Percentiles rank a stretch among this genome's conserved stretches.
phyloP scores from a whole-genome alignment of 2,888 invertebrate species.

The Fragum whitleyi region DNA sequence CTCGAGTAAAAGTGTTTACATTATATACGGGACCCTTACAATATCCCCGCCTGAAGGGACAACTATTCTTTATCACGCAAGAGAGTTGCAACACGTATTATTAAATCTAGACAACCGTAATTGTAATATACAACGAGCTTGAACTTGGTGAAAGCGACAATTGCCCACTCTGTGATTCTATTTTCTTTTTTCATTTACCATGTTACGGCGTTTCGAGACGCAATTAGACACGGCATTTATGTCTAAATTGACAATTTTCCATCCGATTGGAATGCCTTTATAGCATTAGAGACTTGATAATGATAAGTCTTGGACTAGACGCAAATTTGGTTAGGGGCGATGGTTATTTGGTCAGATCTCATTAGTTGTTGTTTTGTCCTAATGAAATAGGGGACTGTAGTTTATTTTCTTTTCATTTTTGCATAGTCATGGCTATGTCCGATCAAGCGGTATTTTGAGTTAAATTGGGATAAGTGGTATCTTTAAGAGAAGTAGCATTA shows the following conservation, averaged over 20 bases:
- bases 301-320: constrained; percentile 22
- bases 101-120: constrained; percentile 4
- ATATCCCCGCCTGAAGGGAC: neutral
- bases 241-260: constrained; percentile 65
- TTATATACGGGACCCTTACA: neutral
- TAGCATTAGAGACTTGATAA: constrained; percentile 22
- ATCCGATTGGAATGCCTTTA: constrained; percentile 47
- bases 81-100: constrained; percentile 7
- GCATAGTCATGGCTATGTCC: neutral
- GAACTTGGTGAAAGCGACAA: neutral
- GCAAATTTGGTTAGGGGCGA: constrained; percentile 15
- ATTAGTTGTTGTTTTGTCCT: constrained; percentile 12
- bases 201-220: constrained; percentile 55
- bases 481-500: too few relatives aligned
- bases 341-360: constrained; percentile 6
- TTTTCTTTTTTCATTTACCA: constrained; percentile 57
- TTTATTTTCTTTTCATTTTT: neutral
- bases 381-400: constrained; percentile 16
- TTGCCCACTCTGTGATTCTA: constrained; percentile 44
- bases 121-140: constrained; percentile 19
- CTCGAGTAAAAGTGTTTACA: too few relatives aligned
- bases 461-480: too few relatives aligned
- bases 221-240: constrained; percentile 61
- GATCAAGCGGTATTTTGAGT: neutral
- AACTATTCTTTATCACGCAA: constrained; percentile 12